phyloP scores from a whole-genome alignment of 2,888 invertebrate species.

The Catocala sponsa region DNA sequence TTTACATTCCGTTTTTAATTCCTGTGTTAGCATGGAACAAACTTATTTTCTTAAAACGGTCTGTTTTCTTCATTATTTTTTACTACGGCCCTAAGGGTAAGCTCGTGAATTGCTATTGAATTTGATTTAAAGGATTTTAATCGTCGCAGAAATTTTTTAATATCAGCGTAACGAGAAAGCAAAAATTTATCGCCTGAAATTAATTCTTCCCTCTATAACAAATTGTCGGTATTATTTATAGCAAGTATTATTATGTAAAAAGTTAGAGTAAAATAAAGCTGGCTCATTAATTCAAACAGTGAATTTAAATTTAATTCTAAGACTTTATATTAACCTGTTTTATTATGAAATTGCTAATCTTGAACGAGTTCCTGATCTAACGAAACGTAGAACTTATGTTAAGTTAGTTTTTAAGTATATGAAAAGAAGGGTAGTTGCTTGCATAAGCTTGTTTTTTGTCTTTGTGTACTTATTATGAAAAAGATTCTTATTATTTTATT shows the following conservation, averaged over 20 bases:
- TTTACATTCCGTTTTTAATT: not conserved
- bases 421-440: too few relatives aligned
- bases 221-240: constrained; percentile 27
- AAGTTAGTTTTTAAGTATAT: too few relatives aligned
- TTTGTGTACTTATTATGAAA: not conserved
- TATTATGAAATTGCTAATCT: too few relatives aligned
- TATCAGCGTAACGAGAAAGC: constrained; percentile 21
- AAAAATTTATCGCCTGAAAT: constrained; percentile 21
- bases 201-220: constrained; percentile 28
- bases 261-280: not conserved
- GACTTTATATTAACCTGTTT: too few relatives aligned
- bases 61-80: constrained; percentile 10
- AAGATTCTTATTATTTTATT: not conserved
- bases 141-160: constrained; percentile 30
- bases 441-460: not conserved
- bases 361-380: too few relatives aligned
- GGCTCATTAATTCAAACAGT: not conserved
- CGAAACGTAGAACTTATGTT: too few relatives aligned
- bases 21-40: not conserved
- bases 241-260: constrained; percentile 14
- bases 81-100: not conserved
- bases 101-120: constrained; percentile 12
- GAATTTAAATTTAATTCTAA: too few relatives aligned
- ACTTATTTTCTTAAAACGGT: constrained; percentile 7
- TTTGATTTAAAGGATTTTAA: constrained; percentile 30